A percentile compares a stretch with the other conserved stretches of the same genome.
These are phyloP conservation scores for Rutpela maculata DNA, from an alignment of 2,888 invertebrate species.

Conservation along the genomic window DNA sequence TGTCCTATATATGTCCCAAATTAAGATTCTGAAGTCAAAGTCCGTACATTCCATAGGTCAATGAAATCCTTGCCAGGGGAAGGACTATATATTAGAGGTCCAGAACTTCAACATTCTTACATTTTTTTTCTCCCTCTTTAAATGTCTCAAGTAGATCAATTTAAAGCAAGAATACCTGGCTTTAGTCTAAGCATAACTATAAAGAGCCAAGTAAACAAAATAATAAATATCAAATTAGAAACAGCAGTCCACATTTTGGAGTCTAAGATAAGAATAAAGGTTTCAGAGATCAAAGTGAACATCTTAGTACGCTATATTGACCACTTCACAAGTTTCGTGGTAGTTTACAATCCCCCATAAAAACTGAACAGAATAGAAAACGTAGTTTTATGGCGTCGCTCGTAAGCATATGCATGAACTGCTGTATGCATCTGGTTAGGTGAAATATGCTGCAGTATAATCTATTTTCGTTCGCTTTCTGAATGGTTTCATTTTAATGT, in stretches of 20 bases:
- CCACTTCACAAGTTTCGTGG: constrained; percentile 61
- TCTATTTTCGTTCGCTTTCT: constrained; percentile 60
- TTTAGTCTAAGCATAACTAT: constrained; percentile 47
- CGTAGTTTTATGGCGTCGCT: constrained; percentile 51
- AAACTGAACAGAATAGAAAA: constrained; percentile 52
- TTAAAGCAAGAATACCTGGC: constrained; percentile 41
- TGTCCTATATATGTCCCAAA: too few relatives aligned
- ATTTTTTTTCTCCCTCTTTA: too few relatives aligned
- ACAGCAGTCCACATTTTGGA: constrained; percentile 46
- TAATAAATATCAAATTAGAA: constrained; percentile 51
- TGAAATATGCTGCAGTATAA: constrained; percentile 54
- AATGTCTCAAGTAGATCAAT: neutral
- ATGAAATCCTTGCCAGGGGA: too few relatives aligned
- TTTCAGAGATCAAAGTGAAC: constrained; percentile 43
- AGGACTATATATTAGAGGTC: too few relatives aligned
- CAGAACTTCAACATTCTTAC: too few relatives aligned
- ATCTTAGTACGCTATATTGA: constrained; percentile 54
- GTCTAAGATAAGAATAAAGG: constrained; percentile 43
- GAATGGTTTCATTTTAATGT: constrained; percentile 52
- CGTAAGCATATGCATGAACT: constrained; percentile 59
- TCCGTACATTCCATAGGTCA: too few relatives aligned
- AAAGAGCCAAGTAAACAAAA: constrained; percentile 48
- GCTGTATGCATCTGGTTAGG: constrained; percentile 61
- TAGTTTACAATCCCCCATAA: constrained; percentile 58
- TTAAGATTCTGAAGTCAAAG: too few relatives aligned